Conservation (phyloP, 2,797 vertebrate genomes). For the Enteromius argenteus region DNA sequence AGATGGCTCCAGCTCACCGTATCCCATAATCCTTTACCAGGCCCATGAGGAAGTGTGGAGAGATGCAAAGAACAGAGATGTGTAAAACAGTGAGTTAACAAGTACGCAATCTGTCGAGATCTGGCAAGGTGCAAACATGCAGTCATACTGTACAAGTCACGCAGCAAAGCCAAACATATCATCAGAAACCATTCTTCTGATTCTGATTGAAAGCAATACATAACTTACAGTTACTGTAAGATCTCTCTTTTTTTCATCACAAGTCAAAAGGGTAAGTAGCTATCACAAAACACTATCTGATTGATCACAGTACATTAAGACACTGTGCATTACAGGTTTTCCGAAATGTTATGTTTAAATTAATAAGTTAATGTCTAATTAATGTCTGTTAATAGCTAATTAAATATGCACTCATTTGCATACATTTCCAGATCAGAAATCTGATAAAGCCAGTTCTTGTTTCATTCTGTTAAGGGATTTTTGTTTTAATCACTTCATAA, state of each 20-base stretch:
- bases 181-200: not conserved
- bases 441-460: not conserved
- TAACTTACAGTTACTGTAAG: too few species aligned
- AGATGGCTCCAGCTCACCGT: constrained; percentile 45
- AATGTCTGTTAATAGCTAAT: too few species aligned
- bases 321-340: not conserved
- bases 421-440: not conserved
- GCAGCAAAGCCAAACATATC: not conserved
- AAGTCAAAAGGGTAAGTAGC: not conserved
- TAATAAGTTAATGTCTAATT: too few species aligned
- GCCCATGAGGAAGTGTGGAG: constrained; percentile 40
- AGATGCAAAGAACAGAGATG: constrained; percentile 43
- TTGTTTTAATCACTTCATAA: not conserved
- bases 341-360: not conserved
- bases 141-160: not conserved
- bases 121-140: constrained; percentile 9
- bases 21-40: constrained; percentile 51
- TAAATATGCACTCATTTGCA: not conserved
- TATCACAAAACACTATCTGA: too few species aligned
- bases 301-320: not conserved
- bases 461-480: not conserved
- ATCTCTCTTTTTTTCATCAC: not conserved
- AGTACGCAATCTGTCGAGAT: constrained; percentile 46
- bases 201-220: not conserved
- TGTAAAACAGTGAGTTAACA: constrained; percentile 42